Conservation (phyloP, 2,888 invertebrate species). For the Loripinus fragilis region DNA sequence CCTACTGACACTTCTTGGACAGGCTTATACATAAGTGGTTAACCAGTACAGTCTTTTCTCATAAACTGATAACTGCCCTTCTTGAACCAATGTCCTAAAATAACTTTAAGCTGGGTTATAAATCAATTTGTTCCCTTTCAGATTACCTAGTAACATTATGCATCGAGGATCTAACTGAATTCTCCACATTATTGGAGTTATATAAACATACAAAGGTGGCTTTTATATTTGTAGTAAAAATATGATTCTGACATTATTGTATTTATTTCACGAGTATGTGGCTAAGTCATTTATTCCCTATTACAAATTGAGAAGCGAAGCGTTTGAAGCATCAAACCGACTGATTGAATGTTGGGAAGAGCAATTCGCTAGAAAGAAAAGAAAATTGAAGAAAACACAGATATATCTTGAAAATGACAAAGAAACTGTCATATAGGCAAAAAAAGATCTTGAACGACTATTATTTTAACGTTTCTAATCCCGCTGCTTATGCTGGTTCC, state of each 20-base stretch:
- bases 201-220: background rate
- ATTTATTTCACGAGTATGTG: conserved; percentile 13
- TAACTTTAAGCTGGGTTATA: background rate
- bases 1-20: no score
- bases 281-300: background rate
- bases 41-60: background rate
- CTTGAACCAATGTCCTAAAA: no score
- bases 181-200: background rate
- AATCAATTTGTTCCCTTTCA: background rate
- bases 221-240: background rate
- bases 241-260: background rate
- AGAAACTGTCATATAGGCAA: background rate
- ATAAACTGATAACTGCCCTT: background rate
- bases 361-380: background rate
- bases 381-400: background rate
- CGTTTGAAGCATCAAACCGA: conserved; percentile 1
- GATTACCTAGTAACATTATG: background rate
- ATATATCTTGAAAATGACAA: background rate
- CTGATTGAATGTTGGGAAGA: background rate
- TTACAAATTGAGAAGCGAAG: background rate
- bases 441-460: background rate
- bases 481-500: conserved; percentile 15
- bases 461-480: conserved; percentile 17
- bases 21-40: background rate
- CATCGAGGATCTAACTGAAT: background rate